Percentiles rank a stretch among this genome's conserved stretches.
Conservation (phyloP, 2,888 invertebrate genomes). For the Drosophila lacicola region DNA sequence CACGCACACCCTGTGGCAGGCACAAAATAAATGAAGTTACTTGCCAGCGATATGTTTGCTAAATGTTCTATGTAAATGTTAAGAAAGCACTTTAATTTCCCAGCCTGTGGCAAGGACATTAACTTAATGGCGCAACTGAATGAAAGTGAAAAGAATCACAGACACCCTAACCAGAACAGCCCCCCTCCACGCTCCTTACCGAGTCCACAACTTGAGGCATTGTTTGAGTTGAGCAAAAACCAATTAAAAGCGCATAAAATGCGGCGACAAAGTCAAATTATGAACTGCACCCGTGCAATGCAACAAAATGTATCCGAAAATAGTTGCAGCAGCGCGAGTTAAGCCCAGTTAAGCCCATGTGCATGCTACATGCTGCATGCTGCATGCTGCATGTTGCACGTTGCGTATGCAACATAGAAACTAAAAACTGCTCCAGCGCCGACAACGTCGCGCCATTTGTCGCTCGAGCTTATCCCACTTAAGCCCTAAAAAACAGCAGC, state of each 20-base stretch:
- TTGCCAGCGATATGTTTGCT: constrained; percentile 72
- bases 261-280: constrained; percentile 53
- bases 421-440: constrained; percentile 70
- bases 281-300: constrained; percentile 54
- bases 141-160: constrained; percentile 60
- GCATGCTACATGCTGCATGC: constrained; percentile 56
- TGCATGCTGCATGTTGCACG: constrained; percentile 52
- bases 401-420: constrained; percentile 60
- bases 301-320: constrained; percentile 53
- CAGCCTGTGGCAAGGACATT: constrained; percentile 58
- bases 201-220: constrained; percentile 53
- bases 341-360: constrained; percentile 76
- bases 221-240: background rate
- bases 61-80: constrained; percentile 79
- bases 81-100: constrained; percentile 74
- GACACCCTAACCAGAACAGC: background rate
- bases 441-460: constrained; percentile 75
- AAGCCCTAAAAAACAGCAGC: constrained; percentile 80
- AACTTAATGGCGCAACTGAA: constrained; percentile 67
- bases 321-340: constrained; percentile 59
- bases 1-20: background rate
- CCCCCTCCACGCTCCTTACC: background rate
- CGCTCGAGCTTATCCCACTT: constrained; percentile 80
- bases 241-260: constrained; percentile 66
- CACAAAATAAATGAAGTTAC: constrained; percentile 76